Percentiles rank a stretch among this genome's conserved stretches.
These are phyloP conservation scores for Syngnathus floridae DNA, from an alignment of 2,113 vertebrate genomes.

Conservation along the genomic window DNA sequence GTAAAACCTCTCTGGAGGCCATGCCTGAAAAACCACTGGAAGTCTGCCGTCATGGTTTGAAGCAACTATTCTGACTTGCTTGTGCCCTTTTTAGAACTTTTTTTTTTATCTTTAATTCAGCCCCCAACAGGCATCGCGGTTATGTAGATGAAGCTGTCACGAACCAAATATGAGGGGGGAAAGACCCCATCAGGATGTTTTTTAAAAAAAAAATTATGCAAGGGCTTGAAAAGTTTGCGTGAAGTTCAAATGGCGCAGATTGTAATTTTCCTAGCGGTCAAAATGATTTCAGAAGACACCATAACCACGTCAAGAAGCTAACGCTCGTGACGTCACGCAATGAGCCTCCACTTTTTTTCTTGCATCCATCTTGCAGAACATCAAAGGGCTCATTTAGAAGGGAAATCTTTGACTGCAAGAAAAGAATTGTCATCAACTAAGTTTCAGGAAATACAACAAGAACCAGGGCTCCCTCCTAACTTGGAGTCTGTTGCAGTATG, in stretches of 20 bases:
- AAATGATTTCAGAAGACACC: not conserved
- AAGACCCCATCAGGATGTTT: not conserved
- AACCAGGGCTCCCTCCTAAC: too few relatives aligned
- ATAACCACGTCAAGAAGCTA: not conserved
- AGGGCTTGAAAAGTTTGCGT: not conserved
- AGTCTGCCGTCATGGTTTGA: too few relatives aligned
- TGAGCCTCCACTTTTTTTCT: not conserved
- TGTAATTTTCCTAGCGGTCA: not conserved
- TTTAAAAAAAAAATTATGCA: too few relatives aligned
- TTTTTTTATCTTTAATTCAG: not conserved
- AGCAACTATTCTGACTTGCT: too few relatives aligned
- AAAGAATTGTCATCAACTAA: too few relatives aligned
- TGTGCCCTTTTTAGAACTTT: too few relatives aligned
- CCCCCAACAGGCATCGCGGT: not conserved
- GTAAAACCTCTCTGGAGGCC: too few relatives aligned
- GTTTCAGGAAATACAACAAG: not conserved
- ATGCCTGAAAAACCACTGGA: too few relatives aligned
- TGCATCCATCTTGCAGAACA: not conserved
- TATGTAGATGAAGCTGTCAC: not conserved
- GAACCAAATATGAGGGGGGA: not conserved
- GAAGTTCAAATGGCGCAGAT: not conserved
- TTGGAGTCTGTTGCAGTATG: too few relatives aligned
- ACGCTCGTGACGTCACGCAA: not conserved
- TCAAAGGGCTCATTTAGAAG: not conserved
- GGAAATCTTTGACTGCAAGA: not conserved